These are phyloP conservation scores for Chalcosyrphus nemorum DNA, from an alignment of 2,888 invertebrate genomes.

Conservation along the genomic window DNA sequence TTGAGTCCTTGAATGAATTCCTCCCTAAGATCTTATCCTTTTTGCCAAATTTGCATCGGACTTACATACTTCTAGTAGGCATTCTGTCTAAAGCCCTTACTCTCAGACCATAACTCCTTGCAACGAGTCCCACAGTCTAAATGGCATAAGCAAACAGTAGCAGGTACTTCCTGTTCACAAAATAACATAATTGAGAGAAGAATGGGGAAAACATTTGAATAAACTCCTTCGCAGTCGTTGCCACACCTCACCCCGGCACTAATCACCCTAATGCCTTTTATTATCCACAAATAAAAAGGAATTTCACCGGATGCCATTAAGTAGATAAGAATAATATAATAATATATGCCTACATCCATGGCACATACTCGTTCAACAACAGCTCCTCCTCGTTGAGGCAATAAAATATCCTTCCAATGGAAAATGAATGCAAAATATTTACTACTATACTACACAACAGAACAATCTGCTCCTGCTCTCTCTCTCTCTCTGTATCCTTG, in stretches of 20 bases:
- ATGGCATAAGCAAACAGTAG: no score
- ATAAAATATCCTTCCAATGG: conserved; percentile 39
- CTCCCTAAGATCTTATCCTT: no score
- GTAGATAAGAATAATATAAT: conserved; percentile 51
- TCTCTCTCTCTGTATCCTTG: not conserved
- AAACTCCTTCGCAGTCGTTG: not conserved
- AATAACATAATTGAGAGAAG: not conserved
- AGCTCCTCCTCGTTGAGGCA: conserved; percentile 9
- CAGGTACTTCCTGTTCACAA: conserved; percentile 10
- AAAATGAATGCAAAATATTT: conserved; percentile 63
- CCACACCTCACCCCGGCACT: conserved; percentile 55
- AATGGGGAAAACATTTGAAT: conserved; percentile 13
- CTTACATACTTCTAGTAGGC: no score
- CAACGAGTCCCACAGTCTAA: no score
- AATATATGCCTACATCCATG: conserved; percentile 21
- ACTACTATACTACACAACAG: not conserved
- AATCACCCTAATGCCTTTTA: conserved; percentile 61
- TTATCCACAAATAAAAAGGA: conserved; percentile 55
- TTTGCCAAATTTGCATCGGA: no score
- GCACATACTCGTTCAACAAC: not conserved
- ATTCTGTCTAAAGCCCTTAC: no score
- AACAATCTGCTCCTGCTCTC: not conserved
- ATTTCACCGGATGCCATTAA: conserved; percentile 58
- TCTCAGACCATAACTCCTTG: no score
- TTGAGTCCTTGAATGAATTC: no score